Conservation (phyloP, 2,113 vertebrate genomes). For the Tympanuchus pallidicinctus region DNA sequence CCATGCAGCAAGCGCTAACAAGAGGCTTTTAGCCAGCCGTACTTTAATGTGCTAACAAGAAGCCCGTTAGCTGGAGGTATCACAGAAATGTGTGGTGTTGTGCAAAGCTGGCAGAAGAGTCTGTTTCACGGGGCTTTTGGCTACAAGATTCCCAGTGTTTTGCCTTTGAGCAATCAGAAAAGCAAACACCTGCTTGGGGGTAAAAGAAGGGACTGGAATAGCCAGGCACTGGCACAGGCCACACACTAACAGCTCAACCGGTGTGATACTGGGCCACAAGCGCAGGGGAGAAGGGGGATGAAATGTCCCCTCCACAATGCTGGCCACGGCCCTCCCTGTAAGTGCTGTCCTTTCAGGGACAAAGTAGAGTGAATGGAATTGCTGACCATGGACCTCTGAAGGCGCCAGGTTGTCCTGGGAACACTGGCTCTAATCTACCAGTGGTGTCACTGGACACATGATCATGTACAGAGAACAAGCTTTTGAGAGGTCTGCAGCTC, state of each 20-base stretch:
- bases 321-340: not conserved
- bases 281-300: not conserved
- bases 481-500: not conserved
- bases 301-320: not conserved
- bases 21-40: not conserved
- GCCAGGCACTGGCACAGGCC: accelerated
- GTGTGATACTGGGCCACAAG: accelerated
- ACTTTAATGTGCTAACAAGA: not conserved
- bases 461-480: not conserved
- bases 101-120: not conserved
- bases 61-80: not conserved
- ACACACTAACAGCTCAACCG: accelerated
- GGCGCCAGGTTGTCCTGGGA: not conserved
- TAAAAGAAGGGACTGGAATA: not conserved
- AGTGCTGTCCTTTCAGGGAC: not conserved
- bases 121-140: accelerated
- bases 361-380: not conserved
- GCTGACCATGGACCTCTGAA: not conserved
- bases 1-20: not conserved
- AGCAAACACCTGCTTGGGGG: not conserved
- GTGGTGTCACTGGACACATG: not conserved
- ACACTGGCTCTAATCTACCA: not conserved
- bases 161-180: not conserved
- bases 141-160: not conserved
- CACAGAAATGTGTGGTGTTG: accelerated